Conservation (phyloP, 1,140 invertebrate genomes). For the Nomia melanderi region DNA sequence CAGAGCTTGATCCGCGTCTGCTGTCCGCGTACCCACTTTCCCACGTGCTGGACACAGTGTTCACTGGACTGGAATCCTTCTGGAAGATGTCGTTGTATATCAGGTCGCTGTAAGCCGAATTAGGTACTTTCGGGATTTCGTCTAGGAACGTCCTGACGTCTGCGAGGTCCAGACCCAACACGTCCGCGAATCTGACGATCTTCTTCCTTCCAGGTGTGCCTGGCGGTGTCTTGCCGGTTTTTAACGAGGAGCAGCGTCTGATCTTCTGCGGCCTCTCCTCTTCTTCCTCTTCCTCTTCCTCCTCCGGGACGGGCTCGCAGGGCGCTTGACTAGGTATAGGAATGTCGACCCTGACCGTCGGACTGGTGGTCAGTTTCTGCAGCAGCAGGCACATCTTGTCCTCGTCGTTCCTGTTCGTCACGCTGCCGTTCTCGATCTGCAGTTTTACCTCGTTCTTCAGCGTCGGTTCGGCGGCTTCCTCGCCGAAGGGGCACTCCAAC, state of each 20-base stretch:
- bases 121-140: slow-evolving; percentile 93
- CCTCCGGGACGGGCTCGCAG: slow-evolving; percentile 71
- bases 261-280: slow-evolving; percentile 84
- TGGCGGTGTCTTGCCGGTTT: slow-evolving; percentile 94
- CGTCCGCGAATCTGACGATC: slow-evolving; percentile 97
- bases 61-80: slow-evolving; percentile 49
- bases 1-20: slow-evolving; percentile 21
- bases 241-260: slow-evolving; percentile 91
- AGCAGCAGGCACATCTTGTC: slow-evolving; percentile 57
- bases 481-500: slow-evolving; percentile 49
- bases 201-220: slow-evolving; percentile 94
- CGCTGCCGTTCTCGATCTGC: slow-evolving; percentile 43
- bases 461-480: slow-evolving; percentile 19
- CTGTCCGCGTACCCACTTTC: slow-evolving; percentile 38
- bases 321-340: slow-evolving; percentile 58
- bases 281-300: slow-evolving; percentile 63
- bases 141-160: slow-evolving; percentile 94
- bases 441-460: slow-evolving; percentile 58
- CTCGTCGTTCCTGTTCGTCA: slow-evolving; percentile 44
- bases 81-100: slow-evolving; percentile 78
- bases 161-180: slow-evolving; percentile 94
- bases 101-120: slow-evolving; percentile 90
- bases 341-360: slow-evolving; percentile 52
- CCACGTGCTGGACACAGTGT: slow-evolving; percentile 54
- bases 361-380: slow-evolving; percentile 51